Conservation (phyloP, 2,888 invertebrate genomes). For the Tanytarsus gracilentus region DNA sequence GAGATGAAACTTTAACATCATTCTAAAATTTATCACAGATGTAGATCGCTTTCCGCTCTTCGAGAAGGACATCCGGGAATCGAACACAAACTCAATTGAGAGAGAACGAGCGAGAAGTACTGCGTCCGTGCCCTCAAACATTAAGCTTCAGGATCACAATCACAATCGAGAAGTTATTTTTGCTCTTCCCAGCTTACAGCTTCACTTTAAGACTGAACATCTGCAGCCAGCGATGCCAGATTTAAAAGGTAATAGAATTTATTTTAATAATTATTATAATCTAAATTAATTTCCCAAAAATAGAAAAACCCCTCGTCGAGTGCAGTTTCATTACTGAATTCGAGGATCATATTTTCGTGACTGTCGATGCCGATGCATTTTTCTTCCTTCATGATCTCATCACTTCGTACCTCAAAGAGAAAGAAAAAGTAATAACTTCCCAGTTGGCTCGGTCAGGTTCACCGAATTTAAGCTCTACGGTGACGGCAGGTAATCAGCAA, state of each 20-base stretch:
- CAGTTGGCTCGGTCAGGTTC: constrained; percentile 41
- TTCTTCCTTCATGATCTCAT: constrained; percentile 96
- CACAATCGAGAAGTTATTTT: constrained; percentile 94
- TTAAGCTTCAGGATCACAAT: constrained; percentile 64
- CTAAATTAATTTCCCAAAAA: constrained; percentile 8
- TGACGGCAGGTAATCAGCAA: neutral
- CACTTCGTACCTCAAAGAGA: constrained; percentile 90
- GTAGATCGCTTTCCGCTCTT: constrained; percentile 86
- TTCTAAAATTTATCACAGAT: constrained; percentile 46
- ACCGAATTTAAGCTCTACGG: constrained; percentile 37
- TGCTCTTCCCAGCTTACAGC: constrained; percentile 83
- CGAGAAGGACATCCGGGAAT: constrained; percentile 61
- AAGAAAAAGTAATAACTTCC: constrained; percentile 65
- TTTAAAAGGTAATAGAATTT: constrained; percentile 46
- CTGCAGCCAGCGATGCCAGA: constrained; percentile 71
- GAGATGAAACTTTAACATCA: neutral
- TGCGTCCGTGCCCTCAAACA: constrained; percentile 46
- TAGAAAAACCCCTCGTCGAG: constrained; percentile 76
- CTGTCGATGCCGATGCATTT: constrained; percentile 96
- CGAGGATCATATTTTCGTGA: constrained; percentile 96
- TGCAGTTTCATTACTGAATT: constrained; percentile 98
- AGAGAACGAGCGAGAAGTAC: constrained; percentile 49
- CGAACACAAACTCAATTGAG: constrained; percentile 49
- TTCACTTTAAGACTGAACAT: constrained; percentile 89
- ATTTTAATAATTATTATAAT: constrained; percentile 8